phyloP scores from a whole-genome alignment of 2,113 vertebrate species.

The Glareola pratincola region DNA sequence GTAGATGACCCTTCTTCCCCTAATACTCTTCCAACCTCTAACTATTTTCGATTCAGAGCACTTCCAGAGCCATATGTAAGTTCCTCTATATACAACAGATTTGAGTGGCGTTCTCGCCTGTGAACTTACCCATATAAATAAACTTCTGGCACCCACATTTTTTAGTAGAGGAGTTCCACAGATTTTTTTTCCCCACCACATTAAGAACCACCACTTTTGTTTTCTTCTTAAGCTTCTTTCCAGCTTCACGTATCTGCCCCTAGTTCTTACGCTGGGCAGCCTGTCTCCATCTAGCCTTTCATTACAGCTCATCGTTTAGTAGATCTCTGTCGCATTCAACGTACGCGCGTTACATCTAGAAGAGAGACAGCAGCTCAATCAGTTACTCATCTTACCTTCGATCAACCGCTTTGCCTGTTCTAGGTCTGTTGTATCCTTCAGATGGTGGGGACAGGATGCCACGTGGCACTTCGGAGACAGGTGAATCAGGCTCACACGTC shows the following conservation, averaged over 20 bases:
- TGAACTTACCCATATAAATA: background rate
- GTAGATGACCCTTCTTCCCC: fast-evolving
- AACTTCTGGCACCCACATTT: background rate
- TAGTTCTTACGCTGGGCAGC: background rate
- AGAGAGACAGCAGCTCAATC: background rate
- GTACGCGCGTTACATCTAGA: background rate
- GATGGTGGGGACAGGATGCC: background rate
- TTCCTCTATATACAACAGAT: background rate
- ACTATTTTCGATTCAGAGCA: background rate
- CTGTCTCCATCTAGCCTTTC: background rate
- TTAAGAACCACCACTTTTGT: background rate
- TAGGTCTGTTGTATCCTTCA: background rate
- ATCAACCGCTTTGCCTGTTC: background rate
- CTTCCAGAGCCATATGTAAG: background rate
- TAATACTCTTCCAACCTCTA: background rate
- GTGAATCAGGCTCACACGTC: fast-evolving
- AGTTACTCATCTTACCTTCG: background rate
- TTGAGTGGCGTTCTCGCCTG: background rate
- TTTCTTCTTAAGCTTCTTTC: background rate
- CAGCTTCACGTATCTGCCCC: background rate
- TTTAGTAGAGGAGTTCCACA: background rate
- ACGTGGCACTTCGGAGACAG: background rate
- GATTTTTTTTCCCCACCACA: background rate
- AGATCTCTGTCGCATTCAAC: fast-evolving
- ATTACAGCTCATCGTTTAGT: background rate